phyloP scores from a whole-genome alignment of 1,140 invertebrate genomes.

The Drosophila kurseongensis region DNA sequence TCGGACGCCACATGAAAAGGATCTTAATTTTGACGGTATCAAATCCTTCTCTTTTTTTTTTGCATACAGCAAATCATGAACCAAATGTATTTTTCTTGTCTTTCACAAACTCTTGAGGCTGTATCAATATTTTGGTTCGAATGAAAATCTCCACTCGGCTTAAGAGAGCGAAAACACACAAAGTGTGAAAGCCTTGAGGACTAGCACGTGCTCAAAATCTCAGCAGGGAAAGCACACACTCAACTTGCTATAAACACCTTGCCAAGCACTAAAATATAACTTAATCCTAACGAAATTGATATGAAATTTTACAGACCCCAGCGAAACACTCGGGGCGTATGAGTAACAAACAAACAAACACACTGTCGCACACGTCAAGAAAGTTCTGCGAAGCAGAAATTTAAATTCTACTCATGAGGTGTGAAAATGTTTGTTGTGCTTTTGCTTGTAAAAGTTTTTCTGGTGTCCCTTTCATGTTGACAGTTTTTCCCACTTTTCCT shows the following conservation, averaged over 20 bases:
- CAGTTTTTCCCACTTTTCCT: slow-evolving; percentile 25
- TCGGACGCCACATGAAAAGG: too few species aligned
- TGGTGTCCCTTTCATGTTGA: slow-evolving; percentile 46
- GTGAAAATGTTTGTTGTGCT: slow-evolving; percentile 63
- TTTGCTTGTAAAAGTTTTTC: slow-evolving; percentile 50
- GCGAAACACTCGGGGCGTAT: slow-evolving; percentile 45
- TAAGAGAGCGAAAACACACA: slow-evolving; percentile 50
- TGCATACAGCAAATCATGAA: background rate
- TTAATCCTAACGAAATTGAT: slow-evolving; percentile 79
- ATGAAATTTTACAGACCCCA: slow-evolving; percentile 68
- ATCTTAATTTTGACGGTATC: background rate
- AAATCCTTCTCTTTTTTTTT: background rate
- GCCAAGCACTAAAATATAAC: slow-evolving; percentile 77
- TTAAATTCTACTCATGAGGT: slow-evolving; percentile 78
- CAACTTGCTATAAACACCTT: slow-evolving; percentile 68
- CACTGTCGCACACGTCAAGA: slow-evolving; percentile 1
- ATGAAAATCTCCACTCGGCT: slow-evolving; percentile 38
- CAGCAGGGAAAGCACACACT: slow-evolving; percentile 48
- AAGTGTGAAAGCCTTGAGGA: slow-evolving; percentile 67
- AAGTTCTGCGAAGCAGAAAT: slow-evolving; percentile 42
- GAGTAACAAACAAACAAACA: slow-evolving; percentile 42
- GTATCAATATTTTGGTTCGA: slow-evolving; percentile 64
- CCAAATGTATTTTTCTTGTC: slow-evolving; percentile 22
- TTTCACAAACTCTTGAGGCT: slow-evolving; percentile 46
- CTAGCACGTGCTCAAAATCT: slow-evolving; percentile 76